Conservation (phyloP, 1,140 invertebrate genomes). For the Lysiphlebus fabarum region DNA sequence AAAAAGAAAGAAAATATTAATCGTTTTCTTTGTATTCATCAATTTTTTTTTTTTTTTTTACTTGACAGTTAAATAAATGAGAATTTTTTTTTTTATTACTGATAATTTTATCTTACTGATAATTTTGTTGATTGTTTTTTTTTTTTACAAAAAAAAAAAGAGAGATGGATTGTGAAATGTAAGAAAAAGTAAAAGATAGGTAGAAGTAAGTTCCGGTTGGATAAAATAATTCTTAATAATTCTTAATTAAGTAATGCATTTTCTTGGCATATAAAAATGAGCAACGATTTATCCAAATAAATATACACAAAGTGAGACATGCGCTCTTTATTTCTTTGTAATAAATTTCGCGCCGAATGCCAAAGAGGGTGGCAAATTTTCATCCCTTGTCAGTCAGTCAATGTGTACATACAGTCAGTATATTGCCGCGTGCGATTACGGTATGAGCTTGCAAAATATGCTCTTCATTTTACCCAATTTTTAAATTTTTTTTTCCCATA, state of each 20-base stretch:
- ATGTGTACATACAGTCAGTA: no score
- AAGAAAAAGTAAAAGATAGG: neutral
- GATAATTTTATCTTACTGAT: no score
- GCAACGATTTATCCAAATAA: constrained; percentile 11
- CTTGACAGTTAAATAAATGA: constrained; percentile 5
- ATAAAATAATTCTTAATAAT: neutral
- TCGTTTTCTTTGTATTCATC: neutral
- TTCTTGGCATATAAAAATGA: constrained; percentile 7
- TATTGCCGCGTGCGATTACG: constrained; percentile 49
- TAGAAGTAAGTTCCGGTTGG: neutral
- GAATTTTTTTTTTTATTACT: constrained; percentile 1
- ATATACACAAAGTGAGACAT: constrained; percentile 29
- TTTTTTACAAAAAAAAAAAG: neutral
- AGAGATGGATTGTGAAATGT: neutral
- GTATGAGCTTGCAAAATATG: constrained; percentile 27
- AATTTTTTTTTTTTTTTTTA: neutral
- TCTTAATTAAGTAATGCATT: constrained; percentile 6
- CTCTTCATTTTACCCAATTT: neutral
- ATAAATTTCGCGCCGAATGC: constrained; percentile 30
- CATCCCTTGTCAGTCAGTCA: constrained; percentile 48
- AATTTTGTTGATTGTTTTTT: neutral
- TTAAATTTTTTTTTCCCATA: neutral
- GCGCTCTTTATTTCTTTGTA: constrained; percentile 35
- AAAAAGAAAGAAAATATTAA: no score
- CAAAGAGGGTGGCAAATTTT: constrained; percentile 35